Conservation (phyloP, 2,113 vertebrate species). For the Cyrtonyx montezumae region DNA sequence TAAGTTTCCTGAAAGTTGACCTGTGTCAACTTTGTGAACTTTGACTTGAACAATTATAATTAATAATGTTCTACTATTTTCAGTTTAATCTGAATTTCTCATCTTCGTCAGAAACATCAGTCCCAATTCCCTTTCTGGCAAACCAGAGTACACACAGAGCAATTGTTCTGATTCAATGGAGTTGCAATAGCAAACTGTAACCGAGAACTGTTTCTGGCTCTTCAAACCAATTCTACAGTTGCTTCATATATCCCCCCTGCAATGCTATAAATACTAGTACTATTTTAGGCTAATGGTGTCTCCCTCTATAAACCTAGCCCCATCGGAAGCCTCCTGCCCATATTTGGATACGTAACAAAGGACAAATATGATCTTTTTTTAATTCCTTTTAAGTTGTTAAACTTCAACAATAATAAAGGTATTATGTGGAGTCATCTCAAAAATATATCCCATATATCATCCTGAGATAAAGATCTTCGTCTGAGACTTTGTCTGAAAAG, state of each 20-base stretch:
- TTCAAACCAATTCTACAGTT: background rate
- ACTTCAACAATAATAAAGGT: slow-evolving; percentile 70
- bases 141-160: background rate
- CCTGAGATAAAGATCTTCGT: slow-evolving; percentile 74
- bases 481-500: slow-evolving; percentile 74
- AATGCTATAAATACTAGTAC: slow-evolving; percentile 15
- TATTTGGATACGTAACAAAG: slow-evolving; percentile 60
- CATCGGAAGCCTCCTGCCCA: slow-evolving; percentile 33
- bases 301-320: background rate
- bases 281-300: slow-evolving; percentile 1
- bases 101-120: background rate
- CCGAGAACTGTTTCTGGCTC: background rate
- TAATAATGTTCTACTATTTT: background rate
- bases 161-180: background rate
- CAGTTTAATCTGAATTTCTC: slow-evolving; percentile 9
- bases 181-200: background rate
- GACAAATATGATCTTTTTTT: slow-evolving; percentile 36
- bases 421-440: slow-evolving; percentile 74
- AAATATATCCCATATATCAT: slow-evolving; percentile 74
- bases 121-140: background rate
- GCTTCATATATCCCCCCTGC: background rate
- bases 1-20: background rate
- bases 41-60: background rate
- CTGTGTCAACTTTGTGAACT: background rate
- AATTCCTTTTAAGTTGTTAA: slow-evolving; percentile 57